Evolutionary conservation across 2,888 invertebrate species (phyloP), one percentile per base, ranked within the genome.

Genomic region (Labia minor): DNA sequence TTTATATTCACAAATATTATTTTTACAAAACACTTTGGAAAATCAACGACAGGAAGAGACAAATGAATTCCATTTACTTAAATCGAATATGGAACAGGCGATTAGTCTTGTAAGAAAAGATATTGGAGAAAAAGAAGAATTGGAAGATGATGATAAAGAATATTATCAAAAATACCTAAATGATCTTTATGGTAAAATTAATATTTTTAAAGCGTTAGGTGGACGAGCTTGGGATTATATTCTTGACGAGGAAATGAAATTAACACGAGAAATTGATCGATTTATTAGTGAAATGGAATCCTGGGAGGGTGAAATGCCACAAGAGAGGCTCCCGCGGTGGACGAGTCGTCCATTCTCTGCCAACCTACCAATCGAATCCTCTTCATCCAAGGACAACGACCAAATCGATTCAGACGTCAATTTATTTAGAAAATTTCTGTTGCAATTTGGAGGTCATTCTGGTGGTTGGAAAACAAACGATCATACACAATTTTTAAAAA

Each of bases 141-240:
- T 49, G 6, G 49, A 49, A 16, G 14, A 11, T 10, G 49, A 49
- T 4, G 49, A 49, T 16, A 49, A 49, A 16, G 49, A 49, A 49
- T 49, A 49, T 49, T 49, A 49, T 14, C 49, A 49, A 16, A 49
- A 14, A 16, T 49, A 49, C 49, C 49, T 49, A 3, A 49, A 49
- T 14, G 49, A 49, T 16, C 49, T 49, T 16, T 49, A 49, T 49
- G 49, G n/a, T 4, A 49, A 49, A 49, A 49, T 49, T 49, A 49
- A 49, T 14, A 49, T 49, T 10, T 49, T 49, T 16, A 49, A 49
- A 16, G 49, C 49, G 3, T 16, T 49, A 49, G 49, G 49, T 2
- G 49, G 49, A n/a, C 49, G 49, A 3, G 49, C 49, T 49, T 49
- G 49, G 49, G 49, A 49, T 49, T 49, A 49, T 49, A 49, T 49